Conservation (phyloP, 1,140 invertebrate genomes). For the Neotoxoptera formosana region DNA sequence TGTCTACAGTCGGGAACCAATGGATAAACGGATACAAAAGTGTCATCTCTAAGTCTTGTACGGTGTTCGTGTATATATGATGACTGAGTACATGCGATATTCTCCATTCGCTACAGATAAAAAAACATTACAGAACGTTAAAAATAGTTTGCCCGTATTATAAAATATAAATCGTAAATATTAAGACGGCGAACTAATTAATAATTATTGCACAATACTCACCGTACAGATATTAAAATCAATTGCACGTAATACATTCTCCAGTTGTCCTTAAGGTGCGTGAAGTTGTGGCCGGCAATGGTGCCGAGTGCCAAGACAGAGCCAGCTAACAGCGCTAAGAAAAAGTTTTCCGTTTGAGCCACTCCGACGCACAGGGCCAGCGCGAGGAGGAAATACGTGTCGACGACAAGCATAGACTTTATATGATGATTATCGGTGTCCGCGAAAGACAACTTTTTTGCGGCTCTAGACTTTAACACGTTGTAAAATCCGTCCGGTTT, state of each 20-base stretch:
- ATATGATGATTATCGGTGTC: not conserved
- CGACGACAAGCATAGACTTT: constrained; percentile 60
- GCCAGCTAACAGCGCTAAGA: constrained; percentile 66
- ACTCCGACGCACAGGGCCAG: constrained; percentile 67
- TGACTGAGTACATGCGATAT: constrained; percentile 81
- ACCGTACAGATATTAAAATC: constrained; percentile 29
- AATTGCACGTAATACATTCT: constrained; percentile 74
- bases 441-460: constrained; percentile 20
- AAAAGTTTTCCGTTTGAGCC: constrained; percentile 65
- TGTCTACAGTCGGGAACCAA: constrained; percentile 70
- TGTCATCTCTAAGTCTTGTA: constrained; percentile 78
- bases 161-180: not conserved
- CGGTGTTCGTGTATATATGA: constrained; percentile 81
- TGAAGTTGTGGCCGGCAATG: constrained; percentile 80
- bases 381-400: constrained; percentile 67
- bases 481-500: constrained; percentile 74
- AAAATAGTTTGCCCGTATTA: not conserved
- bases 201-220: not conserved
- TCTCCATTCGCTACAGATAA: constrained; percentile 73
- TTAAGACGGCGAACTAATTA: not conserved
- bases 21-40: constrained; percentile 74
- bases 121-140: not conserved
- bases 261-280: constrained; percentile 81
- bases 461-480: constrained; percentile 66
- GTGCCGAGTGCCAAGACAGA: constrained; percentile 68